These are phyloP conservation scores for Sinodicranocentrus sp. DNA, from an alignment of 2,888 invertebrate species.

Conservation along the genomic window DNA sequence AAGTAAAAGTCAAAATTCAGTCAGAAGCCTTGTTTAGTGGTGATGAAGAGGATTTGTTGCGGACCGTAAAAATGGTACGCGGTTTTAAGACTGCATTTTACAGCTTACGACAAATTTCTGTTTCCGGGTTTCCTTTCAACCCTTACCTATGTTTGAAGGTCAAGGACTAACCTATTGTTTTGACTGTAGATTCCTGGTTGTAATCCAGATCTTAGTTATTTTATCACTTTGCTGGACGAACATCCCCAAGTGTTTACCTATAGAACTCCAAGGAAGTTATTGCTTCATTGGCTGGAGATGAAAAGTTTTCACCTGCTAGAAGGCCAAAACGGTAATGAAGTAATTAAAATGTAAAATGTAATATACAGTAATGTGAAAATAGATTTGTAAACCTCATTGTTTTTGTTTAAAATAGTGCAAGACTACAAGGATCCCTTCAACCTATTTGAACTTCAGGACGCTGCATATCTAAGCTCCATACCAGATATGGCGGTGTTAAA, in stretches of 20 bases:
- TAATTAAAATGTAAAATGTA: not conserved
- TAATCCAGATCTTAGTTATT: constrained; percentile 87
- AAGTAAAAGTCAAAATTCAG: constrained; percentile 91
- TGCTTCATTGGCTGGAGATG: constrained; percentile 94
- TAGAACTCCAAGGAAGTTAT: constrained; percentile 90
- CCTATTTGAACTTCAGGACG: constrained; percentile 46
- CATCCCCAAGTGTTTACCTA: constrained; percentile 93
- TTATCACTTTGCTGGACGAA: constrained; percentile 90
- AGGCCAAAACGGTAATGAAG: constrained; percentile 86
- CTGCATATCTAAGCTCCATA: constrained; percentile 30
- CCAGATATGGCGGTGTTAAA: constrained; percentile 49
- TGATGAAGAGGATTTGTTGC: constrained; percentile 92
- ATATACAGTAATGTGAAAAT: not conserved
- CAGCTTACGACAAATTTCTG: no score
- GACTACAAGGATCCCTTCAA: constrained; percentile 60
- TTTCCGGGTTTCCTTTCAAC: no score
- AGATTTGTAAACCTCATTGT: not conserved
- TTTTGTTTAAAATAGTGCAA: constrained; percentile 23
- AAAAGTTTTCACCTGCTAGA: constrained; percentile 94
- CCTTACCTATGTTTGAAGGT: no score
- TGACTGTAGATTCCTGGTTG: constrained; percentile 82
- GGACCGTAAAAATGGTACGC: constrained; percentile 87
- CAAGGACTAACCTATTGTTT: no score
- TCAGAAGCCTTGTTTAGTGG: constrained; percentile 93
- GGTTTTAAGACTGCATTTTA: no score